These are phyloP conservation scores for Xestia c-nigrum DNA, from an alignment of 2,888 invertebrate species.

Conservation along the genomic window DNA sequence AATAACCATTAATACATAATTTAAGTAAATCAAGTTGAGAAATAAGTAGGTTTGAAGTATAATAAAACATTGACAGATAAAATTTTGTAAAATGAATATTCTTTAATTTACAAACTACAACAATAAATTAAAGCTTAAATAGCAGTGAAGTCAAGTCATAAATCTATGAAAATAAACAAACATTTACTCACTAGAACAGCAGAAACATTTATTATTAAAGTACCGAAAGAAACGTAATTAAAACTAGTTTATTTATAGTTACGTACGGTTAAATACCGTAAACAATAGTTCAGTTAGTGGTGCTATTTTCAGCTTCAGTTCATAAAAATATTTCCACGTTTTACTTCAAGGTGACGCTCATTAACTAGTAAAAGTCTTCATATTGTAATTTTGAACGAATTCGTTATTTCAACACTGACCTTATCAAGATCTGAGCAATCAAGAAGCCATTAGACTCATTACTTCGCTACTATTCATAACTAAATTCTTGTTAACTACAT, in stretches of 20 bases:
- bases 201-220: conserved; percentile 39
- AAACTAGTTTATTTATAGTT: conserved; percentile 36
- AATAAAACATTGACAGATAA: neutral
- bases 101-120: neutral
- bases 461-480: conserved; percentile 26
- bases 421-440: conserved; percentile 35
- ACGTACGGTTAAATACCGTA: conserved; percentile 24
- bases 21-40: neutral
- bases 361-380: conserved; percentile 19
- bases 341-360: conserved; percentile 37
- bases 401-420: conserved; percentile 17
- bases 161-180: conserved; percentile 12
- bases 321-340: conserved; percentile 47
- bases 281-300: conserved; percentile 26
- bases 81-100: neutral
- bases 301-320: conserved; percentile 35
- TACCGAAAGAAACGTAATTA: conserved; percentile 43
- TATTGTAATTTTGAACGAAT: neutral
- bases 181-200: conserved; percentile 5
- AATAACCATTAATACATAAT: neutral
- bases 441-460: conserved; percentile 30
- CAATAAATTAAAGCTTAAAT: neutral
- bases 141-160: conserved; percentile 13
- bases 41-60: neutral
- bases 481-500: conserved; percentile 37